Percentiles rank a stretch among this genome's conserved stretches.
Conservation (phyloP, 2,113 vertebrate genomes). For the Urocolius indicus region DNA sequence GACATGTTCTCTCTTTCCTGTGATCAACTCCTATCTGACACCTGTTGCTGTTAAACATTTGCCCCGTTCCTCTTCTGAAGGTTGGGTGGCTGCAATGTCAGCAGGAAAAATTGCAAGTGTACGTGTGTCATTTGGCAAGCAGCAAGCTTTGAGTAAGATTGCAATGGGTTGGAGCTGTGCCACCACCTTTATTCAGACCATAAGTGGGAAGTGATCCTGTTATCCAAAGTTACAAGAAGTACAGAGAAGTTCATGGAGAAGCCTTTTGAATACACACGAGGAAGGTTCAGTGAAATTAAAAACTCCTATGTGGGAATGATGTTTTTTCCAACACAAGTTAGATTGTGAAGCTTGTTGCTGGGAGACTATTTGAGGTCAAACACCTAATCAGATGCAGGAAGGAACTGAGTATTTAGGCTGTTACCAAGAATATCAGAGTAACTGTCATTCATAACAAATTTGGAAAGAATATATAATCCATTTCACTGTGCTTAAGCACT, state of each 20-base stretch:
- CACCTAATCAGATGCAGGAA: neutral
- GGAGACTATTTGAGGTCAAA: neutral
- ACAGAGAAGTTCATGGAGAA: neutral
- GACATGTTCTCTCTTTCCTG: neutral
- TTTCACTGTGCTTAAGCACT: neutral
- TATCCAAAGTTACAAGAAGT: neutral
- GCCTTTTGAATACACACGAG: neutral
- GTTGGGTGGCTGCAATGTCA: neutral
- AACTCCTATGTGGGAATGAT: neutral
- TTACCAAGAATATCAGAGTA: neutral
- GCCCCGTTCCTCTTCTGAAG: neutral
- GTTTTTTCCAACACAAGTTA: neutral
- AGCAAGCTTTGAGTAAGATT: neutral
- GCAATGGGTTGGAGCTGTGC: neutral
- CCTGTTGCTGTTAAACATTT: conserved; percentile 9
- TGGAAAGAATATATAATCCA: neutral
- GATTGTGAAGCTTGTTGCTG: neutral
- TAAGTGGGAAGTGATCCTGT: neutral
- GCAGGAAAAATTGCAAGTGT: neutral
- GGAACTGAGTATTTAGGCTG: neutral
- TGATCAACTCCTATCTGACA: neutral
- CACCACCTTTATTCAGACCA: neutral
- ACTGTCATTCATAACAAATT: neutral
- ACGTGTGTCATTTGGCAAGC: neutral
- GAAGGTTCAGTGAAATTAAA: neutral